Evolutionary conservation across 2,113 vertebrate species (phyloP), one percentile per base, ranked within the genome.

Genomic region (Apistogramma diplotaenia): DNA sequence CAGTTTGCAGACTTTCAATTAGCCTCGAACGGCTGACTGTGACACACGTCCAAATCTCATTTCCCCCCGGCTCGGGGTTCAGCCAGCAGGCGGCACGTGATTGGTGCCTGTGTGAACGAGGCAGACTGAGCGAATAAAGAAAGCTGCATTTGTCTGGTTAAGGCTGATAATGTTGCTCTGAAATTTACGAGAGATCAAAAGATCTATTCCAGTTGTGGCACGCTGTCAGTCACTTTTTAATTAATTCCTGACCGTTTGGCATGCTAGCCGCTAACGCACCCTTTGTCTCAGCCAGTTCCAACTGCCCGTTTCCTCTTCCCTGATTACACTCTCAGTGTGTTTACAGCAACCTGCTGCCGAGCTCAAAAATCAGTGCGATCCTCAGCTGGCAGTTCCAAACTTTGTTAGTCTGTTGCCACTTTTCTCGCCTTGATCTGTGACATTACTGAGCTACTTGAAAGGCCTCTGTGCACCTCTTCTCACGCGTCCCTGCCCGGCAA

Each of bases 1-100:
- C 85, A 71, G 65, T 62, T 76, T 27, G 37, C 77, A 74, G 78
- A 59, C 21, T 88, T 88, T 90, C 79, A 90, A 87, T 92, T 89
- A 87, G 84, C 80, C 74, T 29, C 10, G 2, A 76, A 75, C n/a
- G 51, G 57, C 78, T 84, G 58, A 43, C 21, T 72, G 58, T 70
- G 86, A 92, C 91, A 80, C 51, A 27, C 56, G 16, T 78, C 61
- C 85, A 83, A 84, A 89, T 82, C 77, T 37, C 35, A 86, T 85
- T 79, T 83, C 57, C 56, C 81, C 81, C 40, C 15, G 59, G 43
- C 65, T 31, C 25, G 10, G 65, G 43, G 18, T 70, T 70, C 43
- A 70, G 65, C 65, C 65, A 51, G 10, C 65, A 70, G 65, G 51
- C 5, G 5, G 43, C 25, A 19, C 5, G 65, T 31, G 62, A 29